Base-by-base conservation (phyloP, 2,113 vertebrate genomes). In the Arothron firmamentum region DNA sequence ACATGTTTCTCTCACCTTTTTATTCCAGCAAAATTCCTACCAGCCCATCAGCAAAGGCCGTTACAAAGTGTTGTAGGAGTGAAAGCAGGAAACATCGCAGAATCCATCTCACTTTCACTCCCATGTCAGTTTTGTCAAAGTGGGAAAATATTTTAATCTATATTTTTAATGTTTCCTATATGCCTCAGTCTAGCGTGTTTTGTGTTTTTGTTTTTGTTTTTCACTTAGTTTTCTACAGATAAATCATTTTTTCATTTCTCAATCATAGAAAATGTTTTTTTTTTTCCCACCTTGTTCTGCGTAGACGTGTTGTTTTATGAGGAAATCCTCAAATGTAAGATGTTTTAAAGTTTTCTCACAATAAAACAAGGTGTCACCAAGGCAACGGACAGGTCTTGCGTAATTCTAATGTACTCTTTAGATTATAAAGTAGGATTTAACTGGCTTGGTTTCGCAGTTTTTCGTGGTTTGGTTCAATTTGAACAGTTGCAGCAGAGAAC, bases 1-100 rank as follows among this genome's bases (percentile, higher is more conserved):
- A 38, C 54, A 4, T 62, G 10, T 9, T 45, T 72, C 20, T 48
- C 9, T 42, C 45, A 18, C 42, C 70, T 47, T 80, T 18, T 52
- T 5, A 70, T 81, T 62, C 79, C 74, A 99, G 97, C 96, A 98
- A 98, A 99, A 99, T 85, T 99, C 96, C 16, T 99, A 98, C 91
- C 96, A 99, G 87, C 97, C 97, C 16, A 97, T 95, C 60, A 98
- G 94, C 91, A 98, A 98, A 92, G 94, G 96, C 88, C 91, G 97
- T 80, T 99, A 99, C 92, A 99, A 99, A 90, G 97, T 99, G 77
- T 83, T 99, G 83, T 99, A 93, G 91, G 87, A 72, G 69, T 42
- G 14, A 59, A 73, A 12, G 3, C 5, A 6, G 41, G 31, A 48
- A 31, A 56, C 45, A 4, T 20, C 10, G 52, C 59, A 66, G 46